These are phyloP conservation scores for Oxystoma pomonae DNA, from an alignment of 2,888 invertebrate genomes.

Conservation along the genomic window DNA sequence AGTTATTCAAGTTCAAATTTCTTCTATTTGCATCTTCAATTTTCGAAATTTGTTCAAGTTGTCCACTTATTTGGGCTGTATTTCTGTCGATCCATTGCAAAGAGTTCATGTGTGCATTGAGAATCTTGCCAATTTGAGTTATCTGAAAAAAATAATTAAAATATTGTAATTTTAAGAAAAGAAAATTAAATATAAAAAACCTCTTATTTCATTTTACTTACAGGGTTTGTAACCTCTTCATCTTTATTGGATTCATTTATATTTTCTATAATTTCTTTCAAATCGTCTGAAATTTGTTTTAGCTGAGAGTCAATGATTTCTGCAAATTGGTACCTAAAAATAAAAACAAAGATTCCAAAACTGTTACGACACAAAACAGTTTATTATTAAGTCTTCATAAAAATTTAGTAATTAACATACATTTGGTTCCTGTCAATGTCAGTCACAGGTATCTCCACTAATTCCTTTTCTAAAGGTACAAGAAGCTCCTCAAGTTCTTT, in stretches of 20 bases:
- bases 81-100: constrained; percentile 92
- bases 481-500: constrained; percentile 86
- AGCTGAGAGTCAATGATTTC: constrained; percentile 89
- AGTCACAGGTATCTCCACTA: constrained; percentile 62
- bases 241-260: constrained; percentile 83
- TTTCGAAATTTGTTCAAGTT: constrained; percentile 77
- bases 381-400: neutral
- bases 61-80: constrained; percentile 70
- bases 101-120: constrained; percentile 95
- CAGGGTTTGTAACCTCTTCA: constrained; percentile 82
- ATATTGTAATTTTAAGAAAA: neutral
- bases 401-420: constrained; percentile 46
- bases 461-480: constrained; percentile 78
- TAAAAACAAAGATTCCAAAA: constrained; percentile 9
- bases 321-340: constrained; percentile 72
- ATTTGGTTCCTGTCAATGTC: constrained; percentile 90
- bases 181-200: no score
- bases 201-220: no score
- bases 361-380: constrained; percentile 9
- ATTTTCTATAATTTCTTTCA: constrained; percentile 93
- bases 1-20: constrained; percentile 47
- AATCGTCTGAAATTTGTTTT: constrained; percentile 90
- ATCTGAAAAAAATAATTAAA: constrained; percentile 57
- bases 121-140: constrained; percentile 86
- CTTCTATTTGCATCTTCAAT: constrained; percentile 72